Conservation (phyloP, 2,888 invertebrate species). For the Pammene aurita region DNA sequence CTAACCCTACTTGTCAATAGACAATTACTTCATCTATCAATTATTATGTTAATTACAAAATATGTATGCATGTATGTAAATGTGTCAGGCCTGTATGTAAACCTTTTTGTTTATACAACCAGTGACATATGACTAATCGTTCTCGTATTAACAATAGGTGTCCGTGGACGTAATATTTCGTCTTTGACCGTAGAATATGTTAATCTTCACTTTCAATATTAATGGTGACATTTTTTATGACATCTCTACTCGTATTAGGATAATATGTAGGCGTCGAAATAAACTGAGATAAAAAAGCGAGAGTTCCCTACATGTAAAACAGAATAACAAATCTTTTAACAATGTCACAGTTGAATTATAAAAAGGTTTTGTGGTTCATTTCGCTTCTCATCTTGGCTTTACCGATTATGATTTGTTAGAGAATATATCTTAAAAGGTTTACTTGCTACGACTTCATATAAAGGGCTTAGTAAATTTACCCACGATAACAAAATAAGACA, state of each 20-base stretch:
- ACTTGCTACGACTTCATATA: too few relatives aligned
- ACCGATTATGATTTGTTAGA: too few relatives aligned
- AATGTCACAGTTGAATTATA: neutral
- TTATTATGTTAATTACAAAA: constrained; percentile 36
- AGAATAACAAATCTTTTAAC: neutral
- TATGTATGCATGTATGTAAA: constrained; percentile 39
- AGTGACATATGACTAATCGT: constrained; percentile 36
- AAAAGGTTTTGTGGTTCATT: neutral
- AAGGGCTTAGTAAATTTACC: too few relatives aligned
- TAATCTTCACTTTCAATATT: constrained; percentile 30
- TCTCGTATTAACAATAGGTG: constrained; percentile 21
- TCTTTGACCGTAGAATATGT: constrained; percentile 14
- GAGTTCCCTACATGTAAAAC: neutral
- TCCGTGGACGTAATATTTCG: constrained; percentile 11
- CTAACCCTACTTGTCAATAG: constrained; percentile 1
- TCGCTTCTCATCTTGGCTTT: neutral
- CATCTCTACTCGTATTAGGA: constrained; percentile 19
- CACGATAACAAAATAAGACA: too few relatives aligned
- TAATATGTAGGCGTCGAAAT: constrained; percentile 1
- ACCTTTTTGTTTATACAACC: constrained; percentile 34
- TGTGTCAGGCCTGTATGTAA: constrained; percentile 30
- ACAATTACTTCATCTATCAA: constrained; percentile 13
- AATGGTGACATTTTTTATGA: constrained; percentile 10
- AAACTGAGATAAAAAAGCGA: neutral
- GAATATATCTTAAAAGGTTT: too few relatives aligned